Base-by-base conservation (phyloP, 2,113 vertebrate genomes). In the Synchiropus splendidus region DNA sequence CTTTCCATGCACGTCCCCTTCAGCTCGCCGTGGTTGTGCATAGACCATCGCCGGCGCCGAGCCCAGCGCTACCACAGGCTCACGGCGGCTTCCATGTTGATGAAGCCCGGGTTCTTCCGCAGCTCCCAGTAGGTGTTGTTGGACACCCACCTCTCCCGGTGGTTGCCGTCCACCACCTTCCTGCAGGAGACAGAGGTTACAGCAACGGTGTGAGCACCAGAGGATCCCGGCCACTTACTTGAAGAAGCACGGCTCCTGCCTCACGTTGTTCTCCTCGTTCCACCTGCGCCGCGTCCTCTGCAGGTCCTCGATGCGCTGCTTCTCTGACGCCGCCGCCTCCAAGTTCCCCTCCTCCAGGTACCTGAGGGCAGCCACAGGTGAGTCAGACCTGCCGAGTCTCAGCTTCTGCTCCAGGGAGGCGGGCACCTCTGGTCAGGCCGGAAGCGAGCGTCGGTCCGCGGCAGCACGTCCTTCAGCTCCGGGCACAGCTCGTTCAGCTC, bases 401-500 rank as follows among this genome's bases (percentile, higher is more conserved):
- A n/a, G 21, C 21, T 8, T 27, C 21, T 27, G 21, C 4, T 27
- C 21, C 4, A 27, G 21, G 21, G 8, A 27, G n/a, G n/a, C n/a
- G 5, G n/a, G 14, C 11, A 89, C 95, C 95, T 95, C 77, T 99
- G 95, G 85, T 99, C 95, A 1, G 91, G 95, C 53, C 95, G 86
- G 79, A 98, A 99, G 31, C 95, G 84, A 3, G 94, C 91, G 31
- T 99, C 95, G 17, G 94, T 96, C 1, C 83, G 71, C 12, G 94
- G 95, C 67, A 99, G 87, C 58, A 90, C 85, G 18, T 97, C 92
- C 75, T 90, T 96, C 44, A 98, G 57, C 45, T 91, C 86, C 2
- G 94, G 94, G 76, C 94, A 94, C 61, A 99, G 85, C 70, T 98
- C 95, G 45, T 99, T 99, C 43, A 99, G 88, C 68, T 99, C 95